Conservation (phyloP, 2,888 invertebrate genomes). For the Agrotis exclamationis region DNA sequence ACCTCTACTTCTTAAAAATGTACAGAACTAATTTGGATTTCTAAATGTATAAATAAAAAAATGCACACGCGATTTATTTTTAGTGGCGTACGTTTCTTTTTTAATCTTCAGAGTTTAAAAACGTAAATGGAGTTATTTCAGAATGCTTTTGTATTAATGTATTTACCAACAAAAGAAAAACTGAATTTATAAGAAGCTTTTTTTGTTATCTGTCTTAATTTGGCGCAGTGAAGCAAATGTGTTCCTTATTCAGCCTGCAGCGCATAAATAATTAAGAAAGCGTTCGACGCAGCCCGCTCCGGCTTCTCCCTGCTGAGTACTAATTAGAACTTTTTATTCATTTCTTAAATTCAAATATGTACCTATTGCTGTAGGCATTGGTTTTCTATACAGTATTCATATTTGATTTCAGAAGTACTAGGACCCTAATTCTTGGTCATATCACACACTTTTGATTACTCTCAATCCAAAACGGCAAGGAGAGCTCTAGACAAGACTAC, state of each 20-base stretch:
- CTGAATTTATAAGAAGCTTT: slow-evolving; percentile 27
- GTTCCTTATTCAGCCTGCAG: slow-evolving; percentile 85
- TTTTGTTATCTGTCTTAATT: slow-evolving; percentile 73
- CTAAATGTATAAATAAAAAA: slow-evolving; percentile 57
- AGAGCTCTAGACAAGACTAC: not conserved
- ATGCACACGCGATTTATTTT: slow-evolving; percentile 43
- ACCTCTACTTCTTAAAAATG: slow-evolving; percentile 77
- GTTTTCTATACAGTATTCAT: too few relatives aligned
- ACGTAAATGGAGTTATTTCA: not conserved
- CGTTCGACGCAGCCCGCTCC: slow-evolving; percentile 80
- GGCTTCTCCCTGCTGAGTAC: slow-evolving; percentile 76
- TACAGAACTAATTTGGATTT: slow-evolving; percentile 76
- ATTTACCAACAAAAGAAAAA: not conserved
- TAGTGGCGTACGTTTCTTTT: not conserved
- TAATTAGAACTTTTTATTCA: slow-evolving; percentile 80
- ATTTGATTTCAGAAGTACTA: not conserved
- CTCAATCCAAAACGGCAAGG: not conserved
- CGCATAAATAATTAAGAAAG: slow-evolving; percentile 87
- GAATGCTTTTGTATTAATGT: not conserved
- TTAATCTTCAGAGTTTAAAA: slow-evolving; percentile 7
- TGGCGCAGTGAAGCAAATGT: slow-evolving; percentile 79
- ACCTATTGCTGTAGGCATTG: too few relatives aligned
- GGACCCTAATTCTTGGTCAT: not conserved
- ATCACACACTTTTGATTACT: slow-evolving; percentile 10
- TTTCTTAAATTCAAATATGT: slow-evolving; percentile 64